phyloP scores from a whole-genome alignment of 1,140 invertebrate species.

The Papilio glaucus region DNA sequence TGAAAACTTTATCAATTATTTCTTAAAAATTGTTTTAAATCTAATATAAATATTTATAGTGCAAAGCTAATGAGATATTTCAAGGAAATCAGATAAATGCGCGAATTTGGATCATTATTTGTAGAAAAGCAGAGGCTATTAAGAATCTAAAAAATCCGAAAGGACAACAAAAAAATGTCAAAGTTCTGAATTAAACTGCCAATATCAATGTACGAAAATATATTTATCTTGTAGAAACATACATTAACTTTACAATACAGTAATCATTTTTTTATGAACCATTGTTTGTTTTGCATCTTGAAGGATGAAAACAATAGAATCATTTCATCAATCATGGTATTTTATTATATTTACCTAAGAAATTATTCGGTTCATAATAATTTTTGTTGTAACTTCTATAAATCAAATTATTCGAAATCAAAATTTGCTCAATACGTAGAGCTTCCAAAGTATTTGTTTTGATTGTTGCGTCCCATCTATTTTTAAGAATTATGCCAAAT shows the following conservation, averaged over 20 bases:
- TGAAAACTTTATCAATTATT: constrained; percentile 24
- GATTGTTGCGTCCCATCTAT: constrained; percentile 27
- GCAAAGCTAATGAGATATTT: constrained; percentile 28
- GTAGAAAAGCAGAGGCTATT: background rate
- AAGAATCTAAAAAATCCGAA: background rate
- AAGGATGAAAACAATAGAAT: constrained; percentile 1
- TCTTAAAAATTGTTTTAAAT: constrained; percentile 28
- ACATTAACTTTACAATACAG: background rate
- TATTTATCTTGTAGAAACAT: background rate
- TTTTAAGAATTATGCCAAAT: constrained; percentile 54
- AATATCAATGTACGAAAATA: constrained; percentile 6
- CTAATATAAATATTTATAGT: constrained; percentile 16
- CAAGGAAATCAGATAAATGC: constrained; percentile 37
- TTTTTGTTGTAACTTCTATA: constrained; percentile 34
- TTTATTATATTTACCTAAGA: no score
- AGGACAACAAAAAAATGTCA: background rate
- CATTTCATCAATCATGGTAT: no score
- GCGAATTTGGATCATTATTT: background rate
- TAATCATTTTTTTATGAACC: no score
- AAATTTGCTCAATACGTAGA: constrained; percentile 70
- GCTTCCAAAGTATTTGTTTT: constrained; percentile 60
- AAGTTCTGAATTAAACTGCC: background rate
- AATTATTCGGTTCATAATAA: no score
- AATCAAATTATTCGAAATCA: constrained; percentile 40
- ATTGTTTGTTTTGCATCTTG: no score